These are phyloP conservation scores for Spea bombifrons DNA, from an alignment of 2,113 vertebrate species.

Conservation along the genomic window DNA sequence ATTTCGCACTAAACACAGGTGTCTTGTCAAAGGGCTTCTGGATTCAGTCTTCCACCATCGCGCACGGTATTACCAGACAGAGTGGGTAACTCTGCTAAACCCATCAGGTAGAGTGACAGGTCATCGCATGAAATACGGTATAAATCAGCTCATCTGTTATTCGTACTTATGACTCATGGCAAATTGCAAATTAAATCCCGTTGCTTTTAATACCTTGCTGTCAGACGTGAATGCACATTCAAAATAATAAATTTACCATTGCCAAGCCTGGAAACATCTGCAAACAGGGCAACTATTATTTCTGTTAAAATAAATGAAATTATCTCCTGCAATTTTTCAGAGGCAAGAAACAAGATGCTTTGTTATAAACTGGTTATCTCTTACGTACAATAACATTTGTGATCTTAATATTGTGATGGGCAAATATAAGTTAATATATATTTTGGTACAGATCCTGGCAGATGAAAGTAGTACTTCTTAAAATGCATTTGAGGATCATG, in stretches of 20 bases:
- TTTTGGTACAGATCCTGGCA: no score
- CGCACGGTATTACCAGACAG: constrained; percentile 5
- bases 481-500: no score
- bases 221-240: constrained; percentile 21
- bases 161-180: constrained; percentile 47
- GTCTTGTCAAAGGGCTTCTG: constrained; percentile 32
- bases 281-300: constrained; percentile 1
- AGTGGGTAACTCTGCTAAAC: background rate
- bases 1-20: constrained; percentile 34
- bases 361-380: no score
- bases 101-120: constrained; percentile 37
- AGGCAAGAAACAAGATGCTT: no score
- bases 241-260: constrained; percentile 25
- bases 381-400: no score
- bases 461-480: no score
- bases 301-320: background rate
- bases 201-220: constrained; percentile 44
- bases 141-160: constrained; percentile 36
- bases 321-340: background rate
- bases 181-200: constrained; percentile 44
- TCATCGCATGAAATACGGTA: constrained; percentile 29
- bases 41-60: constrained; percentile 4
- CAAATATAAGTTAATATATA: no score
- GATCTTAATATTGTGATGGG: no score
- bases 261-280: constrained; percentile 21